Base-by-base conservation (phyloP, 2,113 vertebrate genomes). In the Pelobates fuscus region DNA sequence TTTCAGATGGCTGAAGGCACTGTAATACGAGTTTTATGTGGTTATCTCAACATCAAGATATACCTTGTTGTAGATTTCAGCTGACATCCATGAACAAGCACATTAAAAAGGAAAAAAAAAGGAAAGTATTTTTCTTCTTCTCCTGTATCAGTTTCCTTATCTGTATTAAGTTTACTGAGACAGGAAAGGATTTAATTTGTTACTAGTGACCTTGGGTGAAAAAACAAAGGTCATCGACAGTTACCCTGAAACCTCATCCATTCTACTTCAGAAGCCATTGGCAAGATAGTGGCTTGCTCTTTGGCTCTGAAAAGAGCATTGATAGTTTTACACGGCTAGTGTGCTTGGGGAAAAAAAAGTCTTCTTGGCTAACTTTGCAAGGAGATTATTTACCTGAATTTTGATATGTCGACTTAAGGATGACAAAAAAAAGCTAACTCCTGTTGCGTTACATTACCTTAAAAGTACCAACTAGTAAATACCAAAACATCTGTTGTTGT, bases 21-120 rank as follows among this genome's bases (percentile, higher is more conserved):
- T 81, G 71, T 78, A 62, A 73, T 80, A 65, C 78, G 49, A 21
- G 17, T 70, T 18, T 26, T 67, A 2, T 58, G 37, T 80, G 72
- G 61, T 81, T 83, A 78, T 82, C 85, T 83, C 77, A 71, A 79
- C 82, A 84, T 80, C 78, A 65, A 72, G 57, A 61, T 72, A 21
- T 58, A 78, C 63, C 77, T 68, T 61, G 67, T 77, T 80, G 43
- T n/a, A 7, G 49, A 66, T 77, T 58, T 12, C 41, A 32, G 64
- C 73, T 77, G 64, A 77, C 65, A 77, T 77, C 64, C 64, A 68
- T 68, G 73, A 68, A 77, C 73, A 77, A 77, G 73, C 73, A 61
- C 46, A 64, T 68, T 59, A 37, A 37, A 77, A 77, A 61, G 57
- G 61, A 67, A 59, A 67, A 66, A 67, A 67, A 59, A 67, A n/a